A percentile compares a stretch with the other conserved stretches of the same genome.
Conservation (phyloP, 1,140 invertebrate genomes). For the Cephus cinctus region DNA sequence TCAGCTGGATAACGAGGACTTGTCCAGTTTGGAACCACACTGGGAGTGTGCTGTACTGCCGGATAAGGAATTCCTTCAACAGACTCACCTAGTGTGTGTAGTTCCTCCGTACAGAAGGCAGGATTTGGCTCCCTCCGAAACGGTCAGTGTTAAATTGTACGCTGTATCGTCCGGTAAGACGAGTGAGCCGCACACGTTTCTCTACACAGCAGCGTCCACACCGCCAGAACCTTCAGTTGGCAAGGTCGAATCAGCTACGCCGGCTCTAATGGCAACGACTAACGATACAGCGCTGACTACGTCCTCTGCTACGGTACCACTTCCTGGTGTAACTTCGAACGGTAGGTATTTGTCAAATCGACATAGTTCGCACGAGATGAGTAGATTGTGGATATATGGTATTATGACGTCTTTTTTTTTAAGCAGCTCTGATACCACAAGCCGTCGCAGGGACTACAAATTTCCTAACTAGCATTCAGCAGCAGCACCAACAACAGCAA, state of each 20-base stretch:
- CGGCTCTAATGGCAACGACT: slow-evolving; percentile 17
- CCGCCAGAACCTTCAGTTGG: slow-evolving; percentile 38
- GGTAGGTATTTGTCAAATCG: slow-evolving; percentile 18
- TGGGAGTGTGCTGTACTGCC: slow-evolving; percentile 79
- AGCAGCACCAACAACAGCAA: slow-evolving; percentile 13
- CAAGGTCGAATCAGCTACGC: slow-evolving; percentile 34
- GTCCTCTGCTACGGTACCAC: slow-evolving; percentile 22
- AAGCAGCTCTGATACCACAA: slow-evolving; percentile 38
- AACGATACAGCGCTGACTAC: slow-evolving; percentile 61
- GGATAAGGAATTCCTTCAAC: slow-evolving; percentile 82
- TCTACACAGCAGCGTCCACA: slow-evolving; percentile 67
- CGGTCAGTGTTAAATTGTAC: slow-evolving; percentile 73
- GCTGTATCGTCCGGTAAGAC: slow-evolving; percentile 84
- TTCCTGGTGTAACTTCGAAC: slow-evolving; percentile 24
- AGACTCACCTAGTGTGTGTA: slow-evolving; percentile 90
- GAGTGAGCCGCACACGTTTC: slow-evolving; percentile 84
- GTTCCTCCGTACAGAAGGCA: slow-evolving; percentile 75
- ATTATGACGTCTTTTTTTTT: slow-evolving; percentile 12
- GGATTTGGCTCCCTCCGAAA: slow-evolving; percentile 61
- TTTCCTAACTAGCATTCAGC: slow-evolving; percentile 36
- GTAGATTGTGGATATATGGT: background rate
- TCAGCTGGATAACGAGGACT: slow-evolving; percentile 62
- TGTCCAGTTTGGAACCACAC: slow-evolving; percentile 50
- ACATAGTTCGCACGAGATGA: background rate
- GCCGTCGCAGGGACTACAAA: slow-evolving; percentile 29